These are phyloP conservation scores for Tiliacea aurago DNA, from an alignment of 2,888 invertebrate genomes.

Conservation along the genomic window DNA sequence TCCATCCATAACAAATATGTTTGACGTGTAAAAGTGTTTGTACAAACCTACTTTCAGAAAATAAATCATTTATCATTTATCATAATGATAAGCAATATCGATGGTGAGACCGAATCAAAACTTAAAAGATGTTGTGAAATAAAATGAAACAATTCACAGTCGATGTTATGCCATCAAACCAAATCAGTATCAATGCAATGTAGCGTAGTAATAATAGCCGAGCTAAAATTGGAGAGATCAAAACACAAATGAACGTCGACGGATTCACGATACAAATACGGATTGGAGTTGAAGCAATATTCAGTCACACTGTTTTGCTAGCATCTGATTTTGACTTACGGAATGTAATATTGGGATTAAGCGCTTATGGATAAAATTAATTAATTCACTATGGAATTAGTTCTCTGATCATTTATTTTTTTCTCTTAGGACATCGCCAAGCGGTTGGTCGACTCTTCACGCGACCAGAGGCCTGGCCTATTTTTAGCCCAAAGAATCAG, in stretches of 20 bases:
- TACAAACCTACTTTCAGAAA: too few relatives aligned
- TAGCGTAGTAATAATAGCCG: slow-evolving; percentile 23
- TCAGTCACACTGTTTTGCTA: slow-evolving; percentile 14
- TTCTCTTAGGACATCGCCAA: too few relatives aligned
- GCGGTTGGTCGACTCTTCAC: too few relatives aligned
- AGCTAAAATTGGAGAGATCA: slow-evolving; percentile 30
- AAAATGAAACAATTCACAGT: slow-evolving; percentile 34
- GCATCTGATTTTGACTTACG: not conserved
- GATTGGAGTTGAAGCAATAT: slow-evolving; percentile 16
- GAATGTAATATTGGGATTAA: not conserved
- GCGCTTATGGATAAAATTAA: not conserved
- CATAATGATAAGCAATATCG: not conserved
- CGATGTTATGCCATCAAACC: slow-evolving; percentile 3
- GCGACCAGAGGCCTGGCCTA: too few relatives aligned
- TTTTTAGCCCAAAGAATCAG: too few relatives aligned
- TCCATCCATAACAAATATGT: too few relatives aligned
- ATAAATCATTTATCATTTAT: too few relatives aligned
- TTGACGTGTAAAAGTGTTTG: too few relatives aligned
- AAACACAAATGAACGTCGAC: slow-evolving; percentile 46
- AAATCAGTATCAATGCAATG: slow-evolving; percentile 21
- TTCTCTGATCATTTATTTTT: too few relatives aligned
- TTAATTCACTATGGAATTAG: not conserved
- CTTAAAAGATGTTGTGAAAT: not conserved
- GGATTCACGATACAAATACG: slow-evolving; percentile 21
- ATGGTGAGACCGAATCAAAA: not conserved